phyloP scores from a whole-genome alignment of 2,113 vertebrate species.

The Parotia lawesii region DNA sequence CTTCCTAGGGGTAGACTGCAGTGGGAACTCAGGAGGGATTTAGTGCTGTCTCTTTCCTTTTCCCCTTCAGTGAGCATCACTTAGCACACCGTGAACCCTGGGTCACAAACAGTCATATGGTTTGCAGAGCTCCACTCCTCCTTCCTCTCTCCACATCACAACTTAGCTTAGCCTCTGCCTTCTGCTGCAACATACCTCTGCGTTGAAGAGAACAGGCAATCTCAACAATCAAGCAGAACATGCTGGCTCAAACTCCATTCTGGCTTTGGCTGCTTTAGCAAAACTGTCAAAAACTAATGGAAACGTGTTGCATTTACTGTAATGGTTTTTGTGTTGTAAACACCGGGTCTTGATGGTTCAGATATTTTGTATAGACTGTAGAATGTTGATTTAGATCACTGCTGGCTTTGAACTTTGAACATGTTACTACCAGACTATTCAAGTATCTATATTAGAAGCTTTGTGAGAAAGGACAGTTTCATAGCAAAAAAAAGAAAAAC shows the following conservation, averaged over 20 bases:
- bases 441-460: background rate
- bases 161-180: background rate
- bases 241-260: background rate
- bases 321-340: constrained; percentile 31
- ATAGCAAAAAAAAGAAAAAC: background rate
- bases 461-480: background rate
- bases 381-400: background rate
- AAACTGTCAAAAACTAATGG: constrained; percentile 21
- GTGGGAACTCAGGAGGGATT: background rate
- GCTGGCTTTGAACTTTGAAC: constrained; percentile 15
- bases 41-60: background rate
- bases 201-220: background rate
- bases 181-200: background rate
- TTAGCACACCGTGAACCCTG: constrained; percentile 22
- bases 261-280: background rate
- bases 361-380: background rate
- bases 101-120: constrained; percentile 50
- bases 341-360: background rate
- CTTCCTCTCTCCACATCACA: background rate
- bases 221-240: background rate
- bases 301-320: background rate
- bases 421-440: background rate
- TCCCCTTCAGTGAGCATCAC: background rate
- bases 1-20: background rate
- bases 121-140: constrained; percentile 21